Evolutionary conservation across 2,888 invertebrate species (phyloP).

Genomic region (Tenthredo mesomela): DNA sequence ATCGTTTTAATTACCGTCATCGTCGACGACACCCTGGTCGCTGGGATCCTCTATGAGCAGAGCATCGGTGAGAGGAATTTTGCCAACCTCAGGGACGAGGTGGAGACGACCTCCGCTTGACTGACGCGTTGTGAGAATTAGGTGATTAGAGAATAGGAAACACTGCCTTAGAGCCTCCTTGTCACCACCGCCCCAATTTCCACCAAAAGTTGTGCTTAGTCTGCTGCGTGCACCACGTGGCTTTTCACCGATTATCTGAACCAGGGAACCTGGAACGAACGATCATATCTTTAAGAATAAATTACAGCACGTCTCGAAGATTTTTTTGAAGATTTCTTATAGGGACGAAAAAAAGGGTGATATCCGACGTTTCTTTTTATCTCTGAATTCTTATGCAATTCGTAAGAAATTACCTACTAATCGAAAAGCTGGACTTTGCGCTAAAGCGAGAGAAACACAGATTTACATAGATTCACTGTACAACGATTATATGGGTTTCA

Average conservation of each 20-base stretch:
- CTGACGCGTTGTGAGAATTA: conserved; percentile 89
- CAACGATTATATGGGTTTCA: too few species aligned
- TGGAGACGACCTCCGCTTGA: conserved; percentile 91
- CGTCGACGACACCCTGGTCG: conserved; percentile 83
- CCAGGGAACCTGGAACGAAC: conserved; percentile 82
- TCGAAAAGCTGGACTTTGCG: neutral
- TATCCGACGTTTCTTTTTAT: too few species aligned
- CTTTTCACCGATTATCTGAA: conserved; percentile 86
- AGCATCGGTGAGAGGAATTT: conserved; percentile 91
- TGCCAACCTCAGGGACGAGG: conserved; percentile 89
- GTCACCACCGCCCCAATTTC: conserved; percentile 77
- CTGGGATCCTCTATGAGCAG: conserved; percentile 92
- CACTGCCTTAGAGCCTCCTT: conserved; percentile 89
- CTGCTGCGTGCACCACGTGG: conserved; percentile 80
- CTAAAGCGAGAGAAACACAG: neutral
- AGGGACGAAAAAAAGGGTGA: neutral
- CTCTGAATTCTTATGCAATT: too few species aligned
- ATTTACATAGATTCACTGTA: conserved; percentile 14
- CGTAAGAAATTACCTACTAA: neutral
- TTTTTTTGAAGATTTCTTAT: neutral
- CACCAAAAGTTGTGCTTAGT: conserved; percentile 81
- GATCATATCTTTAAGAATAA: neutral
- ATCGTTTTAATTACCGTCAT: conserved; percentile 81
- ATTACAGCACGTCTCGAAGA: neutral
- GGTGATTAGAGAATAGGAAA: conserved; percentile 94